These are phyloP conservation scores for Notocelia uddmanniana DNA, from an alignment of 2,888 invertebrate species.

Conservation along the genomic window DNA sequence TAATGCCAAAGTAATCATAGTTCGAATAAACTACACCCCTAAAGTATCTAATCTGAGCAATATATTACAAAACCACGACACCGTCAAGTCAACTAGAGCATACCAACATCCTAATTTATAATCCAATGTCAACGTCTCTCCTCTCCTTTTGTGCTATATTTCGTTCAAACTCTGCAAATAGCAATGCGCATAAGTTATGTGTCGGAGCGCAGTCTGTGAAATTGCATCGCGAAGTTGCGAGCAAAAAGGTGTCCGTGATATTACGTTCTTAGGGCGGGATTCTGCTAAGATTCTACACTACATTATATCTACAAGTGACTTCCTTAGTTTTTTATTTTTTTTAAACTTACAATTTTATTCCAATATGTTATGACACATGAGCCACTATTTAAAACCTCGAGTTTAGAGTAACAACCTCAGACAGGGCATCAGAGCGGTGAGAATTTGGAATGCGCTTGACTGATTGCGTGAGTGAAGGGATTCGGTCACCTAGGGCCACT, in stretches of 20 bases:
- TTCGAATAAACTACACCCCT: not conserved
- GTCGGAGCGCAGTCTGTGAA: slow-evolving; percentile 34
- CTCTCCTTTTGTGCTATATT: slow-evolving; percentile 33
- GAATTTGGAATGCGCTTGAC: not conserved
- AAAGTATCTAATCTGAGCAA: slow-evolving; percentile 12
- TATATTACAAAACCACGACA: slow-evolving; percentile 32
- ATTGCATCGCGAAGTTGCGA: slow-evolving; percentile 39
- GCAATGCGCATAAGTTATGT: slow-evolving; percentile 45
- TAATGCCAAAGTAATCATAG: not conserved
- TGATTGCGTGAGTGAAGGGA: not conserved
- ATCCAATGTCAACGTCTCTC: slow-evolving; percentile 28
- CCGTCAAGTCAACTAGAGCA: slow-evolving; percentile 26
- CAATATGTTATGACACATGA: no score
- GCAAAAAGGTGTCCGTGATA: slow-evolving; percentile 31
- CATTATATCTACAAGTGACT: not conserved
- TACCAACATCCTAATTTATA: slow-evolving; percentile 31
- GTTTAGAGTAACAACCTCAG: not conserved
- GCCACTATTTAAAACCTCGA: no score
- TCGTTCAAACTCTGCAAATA: slow-evolving; percentile 42
- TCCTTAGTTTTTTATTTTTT: no score
- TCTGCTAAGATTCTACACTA: slow-evolving; percentile 5
- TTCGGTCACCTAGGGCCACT: no score
- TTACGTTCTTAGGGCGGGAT: slow-evolving; percentile 21
- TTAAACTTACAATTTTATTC: no score
- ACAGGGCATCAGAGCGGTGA: not conserved